phyloP scores from a whole-genome alignment of 2,113 vertebrate genomes.

The Anguilla japonica region DNA sequence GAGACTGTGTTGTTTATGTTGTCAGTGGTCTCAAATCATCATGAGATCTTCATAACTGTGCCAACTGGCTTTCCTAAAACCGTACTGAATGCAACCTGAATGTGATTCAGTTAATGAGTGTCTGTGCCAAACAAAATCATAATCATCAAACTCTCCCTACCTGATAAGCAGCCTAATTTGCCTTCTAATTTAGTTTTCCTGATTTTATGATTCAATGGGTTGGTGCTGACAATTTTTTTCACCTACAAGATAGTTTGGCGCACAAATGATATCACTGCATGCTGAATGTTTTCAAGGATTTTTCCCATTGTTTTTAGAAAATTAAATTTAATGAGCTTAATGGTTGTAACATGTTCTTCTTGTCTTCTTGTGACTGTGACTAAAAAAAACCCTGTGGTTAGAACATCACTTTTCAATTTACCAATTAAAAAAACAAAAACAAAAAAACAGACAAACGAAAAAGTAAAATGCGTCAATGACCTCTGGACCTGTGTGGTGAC shows the following conservation, averaged over 20 bases:
- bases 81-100: constrained; percentile 18
- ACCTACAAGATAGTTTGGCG: constrained; percentile 20
- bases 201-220: constrained; percentile 31
- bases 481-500: constrained; percentile 32
- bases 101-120: constrained; percentile 37
- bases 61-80: constrained; percentile 19
- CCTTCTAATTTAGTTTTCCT: constrained; percentile 36
- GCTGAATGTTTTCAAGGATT: constrained; percentile 33
- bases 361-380: constrained; percentile 50
- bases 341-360: constrained; percentile 46
- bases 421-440: constrained; percentile 30
- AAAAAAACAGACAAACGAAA: background rate
- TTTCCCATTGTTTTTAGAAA: constrained; percentile 36
- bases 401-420: constrained; percentile 39
- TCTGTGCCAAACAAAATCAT: constrained; percentile 43
- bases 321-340: constrained; percentile 44
- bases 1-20: background rate
- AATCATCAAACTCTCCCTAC: constrained; percentile 31
- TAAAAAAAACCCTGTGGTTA: constrained; percentile 38
- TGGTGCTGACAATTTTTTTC: constrained; percentile 32
- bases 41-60: background rate
- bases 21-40: background rate
- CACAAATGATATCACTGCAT: constrained; percentile 26
- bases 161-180: constrained; percentile 25
- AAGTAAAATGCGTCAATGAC: constrained; percentile 17